A percentile compares a stretch with the other conserved stretches of the same genome.
Evolutionary conservation across 1,140 invertebrate genomes (phyloP).

Genomic region (Choristoneura fumiferana): DNA sequence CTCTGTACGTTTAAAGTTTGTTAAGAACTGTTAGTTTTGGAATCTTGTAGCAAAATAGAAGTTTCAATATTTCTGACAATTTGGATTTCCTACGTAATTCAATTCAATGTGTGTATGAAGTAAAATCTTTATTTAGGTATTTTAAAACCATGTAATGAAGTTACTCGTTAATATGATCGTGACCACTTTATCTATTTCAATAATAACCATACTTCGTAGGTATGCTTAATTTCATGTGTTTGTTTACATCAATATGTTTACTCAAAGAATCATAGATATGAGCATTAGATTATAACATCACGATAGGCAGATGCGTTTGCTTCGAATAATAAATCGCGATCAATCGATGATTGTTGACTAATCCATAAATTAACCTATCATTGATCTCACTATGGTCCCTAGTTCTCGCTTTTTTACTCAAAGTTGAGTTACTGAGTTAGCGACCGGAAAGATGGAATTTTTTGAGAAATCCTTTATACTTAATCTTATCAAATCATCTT

Average conservation of each 20-base stretch:
- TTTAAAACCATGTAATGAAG: too few species aligned
- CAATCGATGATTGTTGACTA: neutral
- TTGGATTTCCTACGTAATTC: too few species aligned
- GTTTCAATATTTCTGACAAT: too few species aligned
- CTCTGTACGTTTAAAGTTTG: too few species aligned
- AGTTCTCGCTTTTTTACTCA: neutral
- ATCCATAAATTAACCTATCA: neutral
- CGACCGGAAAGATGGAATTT: neutral
- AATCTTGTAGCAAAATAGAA: too few species aligned
- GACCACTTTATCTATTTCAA: too few species aligned
- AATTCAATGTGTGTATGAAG: too few species aligned
- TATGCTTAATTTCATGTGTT: neutral
- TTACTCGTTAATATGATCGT: too few species aligned
- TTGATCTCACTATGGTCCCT: neutral
- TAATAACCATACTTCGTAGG: too few species aligned
- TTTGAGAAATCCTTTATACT: constrained; percentile 7
- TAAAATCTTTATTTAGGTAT: too few species aligned
- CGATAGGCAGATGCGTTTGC: constrained; percentile 36
- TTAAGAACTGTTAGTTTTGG: too few species aligned
- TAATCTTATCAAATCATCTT: constrained; percentile 1
- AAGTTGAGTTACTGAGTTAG: neutral
- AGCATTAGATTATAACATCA: neutral
- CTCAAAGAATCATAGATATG: constrained; percentile 3
- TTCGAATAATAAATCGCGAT: constrained; percentile 11
- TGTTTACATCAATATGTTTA: constrained; percentile 1